Evolutionary conservation across 2,113 vertebrate genomes (phyloP).

Genomic region (Neolamprologus tretocephalus): DNA sequence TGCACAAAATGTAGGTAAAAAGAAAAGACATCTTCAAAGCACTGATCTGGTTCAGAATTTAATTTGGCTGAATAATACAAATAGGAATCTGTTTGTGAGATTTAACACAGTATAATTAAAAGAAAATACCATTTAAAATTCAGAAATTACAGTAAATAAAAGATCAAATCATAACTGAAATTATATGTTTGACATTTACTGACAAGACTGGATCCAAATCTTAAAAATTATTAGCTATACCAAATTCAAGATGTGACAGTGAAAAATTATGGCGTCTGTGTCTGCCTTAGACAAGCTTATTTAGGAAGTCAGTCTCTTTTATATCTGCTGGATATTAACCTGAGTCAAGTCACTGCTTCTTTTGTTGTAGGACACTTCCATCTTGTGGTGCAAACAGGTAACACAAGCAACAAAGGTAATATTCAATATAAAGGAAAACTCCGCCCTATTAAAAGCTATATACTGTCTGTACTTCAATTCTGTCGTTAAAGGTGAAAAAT

Average conservation of each 20-base stretch:
- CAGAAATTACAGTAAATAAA: background rate
- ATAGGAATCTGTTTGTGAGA: background rate
- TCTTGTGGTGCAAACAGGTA: slow-evolving; percentile 26
- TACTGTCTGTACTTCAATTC: background rate
- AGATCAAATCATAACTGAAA: background rate
- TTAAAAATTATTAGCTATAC: background rate
- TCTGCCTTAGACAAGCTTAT: background rate
- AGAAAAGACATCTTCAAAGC: background rate
- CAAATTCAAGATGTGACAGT: background rate
- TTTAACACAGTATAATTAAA: background rate
- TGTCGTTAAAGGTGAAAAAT: background rate
- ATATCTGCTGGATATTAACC: background rate
- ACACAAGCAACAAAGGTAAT: background rate
- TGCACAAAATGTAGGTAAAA: background rate
- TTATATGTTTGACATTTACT: background rate
- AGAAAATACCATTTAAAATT: background rate
- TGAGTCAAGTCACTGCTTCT: background rate
- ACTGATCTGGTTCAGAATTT: background rate
- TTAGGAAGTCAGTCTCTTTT: background rate
- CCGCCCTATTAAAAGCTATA: background rate
- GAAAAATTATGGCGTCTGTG: background rate
- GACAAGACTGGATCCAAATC: background rate
- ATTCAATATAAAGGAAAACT: background rate
- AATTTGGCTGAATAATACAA: background rate
- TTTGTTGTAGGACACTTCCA: background rate